These are phyloP conservation scores for Drosophila guanche DNA, from an alignment of 1,140 invertebrate genomes.

Conservation along the genomic window DNA sequence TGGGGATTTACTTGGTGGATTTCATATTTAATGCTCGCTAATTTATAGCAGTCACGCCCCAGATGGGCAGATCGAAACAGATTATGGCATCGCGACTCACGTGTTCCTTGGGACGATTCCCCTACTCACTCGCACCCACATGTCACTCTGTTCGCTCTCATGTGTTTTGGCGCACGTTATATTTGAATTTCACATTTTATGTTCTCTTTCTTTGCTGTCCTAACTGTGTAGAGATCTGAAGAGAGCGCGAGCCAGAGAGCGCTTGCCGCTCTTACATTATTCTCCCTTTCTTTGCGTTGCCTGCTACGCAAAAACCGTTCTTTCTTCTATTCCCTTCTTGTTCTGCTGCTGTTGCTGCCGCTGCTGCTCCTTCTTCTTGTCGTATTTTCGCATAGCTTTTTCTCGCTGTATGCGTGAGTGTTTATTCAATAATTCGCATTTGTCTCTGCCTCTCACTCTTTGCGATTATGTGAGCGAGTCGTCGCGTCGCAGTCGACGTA, in stretches of 20 bases:
- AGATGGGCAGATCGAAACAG: conserved; percentile 19
- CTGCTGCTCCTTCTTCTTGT: conserved; percentile 26
- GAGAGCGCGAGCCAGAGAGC: conserved; percentile 23
- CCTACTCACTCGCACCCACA: neutral
- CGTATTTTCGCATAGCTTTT: conserved; percentile 70
- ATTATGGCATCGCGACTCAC: conserved; percentile 19
- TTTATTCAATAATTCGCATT: conserved; percentile 78
- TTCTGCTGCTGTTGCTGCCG: too few relatives aligned
- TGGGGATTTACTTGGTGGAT: conserved; percentile 55
- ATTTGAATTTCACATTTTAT: conserved; percentile 1
- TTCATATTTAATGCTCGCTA: conserved; percentile 77
- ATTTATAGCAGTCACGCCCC: conserved; percentile 60
- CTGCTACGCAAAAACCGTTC: conserved; percentile 80
- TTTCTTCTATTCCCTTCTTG: conserved; percentile 26
- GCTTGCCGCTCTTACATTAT: conserved; percentile 35
- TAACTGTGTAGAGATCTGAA: conserved; percentile 39
- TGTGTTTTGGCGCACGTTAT: conserved; percentile 3
- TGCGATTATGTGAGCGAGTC: conserved; percentile 64
- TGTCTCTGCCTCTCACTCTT: conserved; percentile 52
- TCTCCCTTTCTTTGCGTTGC: conserved; percentile 30
- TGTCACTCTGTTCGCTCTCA: neutral
- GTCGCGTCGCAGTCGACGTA: conserved; percentile 32
- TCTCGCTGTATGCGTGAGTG: conserved; percentile 45
- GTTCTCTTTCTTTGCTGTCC: conserved; percentile 23
- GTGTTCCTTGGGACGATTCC: conserved; percentile 11